Conservation (phyloP, 2,113 vertebrate species). For the Gadus macrocephalus region DNA sequence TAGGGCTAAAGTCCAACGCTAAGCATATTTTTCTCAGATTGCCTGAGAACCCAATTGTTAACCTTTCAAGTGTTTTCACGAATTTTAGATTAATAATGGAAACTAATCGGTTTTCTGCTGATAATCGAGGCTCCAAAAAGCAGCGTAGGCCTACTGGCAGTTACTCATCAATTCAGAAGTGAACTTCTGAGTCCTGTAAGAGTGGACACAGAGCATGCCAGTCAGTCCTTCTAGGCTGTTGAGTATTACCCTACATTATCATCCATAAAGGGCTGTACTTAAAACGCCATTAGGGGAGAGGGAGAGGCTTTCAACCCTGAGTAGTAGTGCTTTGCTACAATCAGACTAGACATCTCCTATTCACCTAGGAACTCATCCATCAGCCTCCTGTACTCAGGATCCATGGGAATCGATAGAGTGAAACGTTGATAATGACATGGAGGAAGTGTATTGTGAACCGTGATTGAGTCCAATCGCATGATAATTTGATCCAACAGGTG, state of each 20-base stretch:
- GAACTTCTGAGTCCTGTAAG: slow-evolving; percentile 33
- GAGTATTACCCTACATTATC: slow-evolving; percentile 65
- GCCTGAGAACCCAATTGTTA: slow-evolving; percentile 37
- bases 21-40: slow-evolving; percentile 41
- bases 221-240: slow-evolving; percentile 49
- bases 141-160: slow-evolving; percentile 38
- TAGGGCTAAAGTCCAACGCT: slow-evolving; percentile 1
- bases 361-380: slow-evolving; percentile 52
- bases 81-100: slow-evolving; percentile 61
- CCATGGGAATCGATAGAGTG: slow-evolving; percentile 50
- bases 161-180: slow-evolving; percentile 36
- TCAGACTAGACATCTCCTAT: slow-evolving; percentile 53
- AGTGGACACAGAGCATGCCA: slow-evolving; percentile 44
- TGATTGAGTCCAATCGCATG: background rate
- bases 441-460: background rate
- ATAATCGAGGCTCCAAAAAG: slow-evolving; percentile 57
- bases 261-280: slow-evolving; percentile 62
- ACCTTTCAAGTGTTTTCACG: slow-evolving; percentile 33
- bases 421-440: slow-evolving; percentile 16
- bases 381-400: slow-evolving; percentile 39
- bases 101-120: slow-evolving; percentile 20
- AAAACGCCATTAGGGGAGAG: slow-evolving; percentile 64
- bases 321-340: slow-evolving; percentile 59
- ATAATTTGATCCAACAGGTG: background rate
- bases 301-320: slow-evolving; percentile 57